Conservation (phyloP, 2,888 invertebrate species). For the Xestoiulus laeticollis region DNA sequence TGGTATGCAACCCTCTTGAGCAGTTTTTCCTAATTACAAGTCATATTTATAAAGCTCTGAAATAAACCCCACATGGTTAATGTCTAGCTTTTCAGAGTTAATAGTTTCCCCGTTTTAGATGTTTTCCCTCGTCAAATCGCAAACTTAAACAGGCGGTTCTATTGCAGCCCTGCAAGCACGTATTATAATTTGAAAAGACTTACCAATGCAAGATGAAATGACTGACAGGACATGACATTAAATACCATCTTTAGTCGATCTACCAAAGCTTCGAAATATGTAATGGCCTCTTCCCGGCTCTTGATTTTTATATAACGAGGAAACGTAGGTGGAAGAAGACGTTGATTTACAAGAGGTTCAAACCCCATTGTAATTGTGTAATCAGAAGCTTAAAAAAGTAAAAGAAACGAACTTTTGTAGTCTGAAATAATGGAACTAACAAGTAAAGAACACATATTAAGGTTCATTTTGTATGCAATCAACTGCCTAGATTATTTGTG, state of each 20-base stretch:
- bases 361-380: constrained; percentile 77
- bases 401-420: background rate
- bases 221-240: constrained; percentile 79
- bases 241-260: constrained; percentile 81
- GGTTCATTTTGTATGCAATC: background rate
- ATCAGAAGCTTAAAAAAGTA: constrained; percentile 57
- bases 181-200: constrained; percentile 59
- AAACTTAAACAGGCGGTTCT: too few species aligned
- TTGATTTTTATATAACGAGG: constrained; percentile 95
- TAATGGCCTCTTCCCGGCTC: constrained; percentile 76
- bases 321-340: constrained; percentile 96
- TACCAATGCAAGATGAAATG: constrained; percentile 85
- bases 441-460: background rate
- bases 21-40: too few species aligned
- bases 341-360: constrained; percentile 94
- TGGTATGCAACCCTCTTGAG: too few species aligned
- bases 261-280: constrained; percentile 84
- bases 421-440: too few species aligned
- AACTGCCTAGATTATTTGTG: background rate
- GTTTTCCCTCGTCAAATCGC: background rate
- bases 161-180: too few species aligned
- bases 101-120: too few species aligned
- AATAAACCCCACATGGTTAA: too few species aligned
- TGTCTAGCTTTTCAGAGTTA: too few species aligned
- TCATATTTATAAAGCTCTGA: too few species aligned